Base-by-base conservation (phyloP, 2,888 invertebrate genomes). In the Pandemis corylana region DNA sequence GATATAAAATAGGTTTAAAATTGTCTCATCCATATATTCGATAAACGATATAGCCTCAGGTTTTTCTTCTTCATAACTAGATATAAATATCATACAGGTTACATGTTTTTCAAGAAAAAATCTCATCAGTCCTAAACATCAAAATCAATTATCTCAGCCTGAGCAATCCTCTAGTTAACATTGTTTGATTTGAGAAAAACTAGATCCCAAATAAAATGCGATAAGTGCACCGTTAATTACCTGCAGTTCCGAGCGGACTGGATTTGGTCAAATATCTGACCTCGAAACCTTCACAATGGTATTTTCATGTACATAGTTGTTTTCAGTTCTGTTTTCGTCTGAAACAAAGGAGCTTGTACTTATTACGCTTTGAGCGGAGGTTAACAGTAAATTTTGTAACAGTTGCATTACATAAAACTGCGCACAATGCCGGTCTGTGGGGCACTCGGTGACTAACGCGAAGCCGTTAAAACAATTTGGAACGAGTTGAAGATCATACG, bases 321-420 rank as follows among this genome's bases (percentile, higher is more conserved):
- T 87, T 88, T 87, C 85, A 85, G 82, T 80, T 79, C 77, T 80
- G 65, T 82, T 80, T 84, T 81, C 76, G 72, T 63, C 80, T 85
- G 80, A 85, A 87, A 91, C 90, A 90, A 91, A 88, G 84, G 79
- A 79, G 72, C 76, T 76, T 78, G 80, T 80, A 80, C 83, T 83
- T 86, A 85, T 87, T 85, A 86, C 85, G 83, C 81, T 85, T 80
- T 77, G 81, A 81, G 80, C 75, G 82, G 81, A 10, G 63, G 44
- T 20, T 87, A 90, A 91, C 93, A 88, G 91, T 92, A 89, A 80
- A 89, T 88, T 87, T 89, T 87, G 85, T 87, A 87, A 90, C 89
- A 89, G 89, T 90, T 86, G 83, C 78, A 87, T 92, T 90, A 90
- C 88, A 89, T 91, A 90, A 91, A 92, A 87, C 85, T 75, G 46